These are phyloP conservation scores for Uropsilus gracilis DNA, from an alignment of 2,113 vertebrate species.

Conservation along the genomic window DNA sequence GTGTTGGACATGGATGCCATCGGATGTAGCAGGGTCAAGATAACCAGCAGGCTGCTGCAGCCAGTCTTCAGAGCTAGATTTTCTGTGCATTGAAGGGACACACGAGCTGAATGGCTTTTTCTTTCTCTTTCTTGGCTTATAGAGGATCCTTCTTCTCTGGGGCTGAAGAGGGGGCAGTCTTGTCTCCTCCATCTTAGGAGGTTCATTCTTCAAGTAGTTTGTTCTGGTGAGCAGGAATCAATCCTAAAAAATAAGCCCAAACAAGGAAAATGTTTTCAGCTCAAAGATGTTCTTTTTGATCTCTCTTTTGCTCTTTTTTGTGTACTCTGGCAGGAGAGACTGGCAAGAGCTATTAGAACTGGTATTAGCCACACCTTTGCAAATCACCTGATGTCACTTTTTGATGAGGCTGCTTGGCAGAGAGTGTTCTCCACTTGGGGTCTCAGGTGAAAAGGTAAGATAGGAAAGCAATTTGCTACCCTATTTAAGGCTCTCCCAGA, in stretches of 20 bases:
- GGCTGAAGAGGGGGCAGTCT: too few relatives aligned
- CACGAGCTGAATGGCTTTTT: too few relatives aligned
- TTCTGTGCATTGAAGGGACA: background rate
- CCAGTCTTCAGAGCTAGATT: fast-evolving
- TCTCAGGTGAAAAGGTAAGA: background rate
- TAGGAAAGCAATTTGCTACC: background rate
- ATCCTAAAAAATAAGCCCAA: background rate
- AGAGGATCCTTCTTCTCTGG: background rate
- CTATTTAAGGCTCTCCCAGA: background rate
- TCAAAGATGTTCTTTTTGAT: background rate
- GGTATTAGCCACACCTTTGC: background rate
- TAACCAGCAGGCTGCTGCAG: background rate
- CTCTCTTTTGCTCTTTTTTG: background rate
- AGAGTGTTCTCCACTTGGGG: background rate
- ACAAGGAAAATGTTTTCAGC: background rate
- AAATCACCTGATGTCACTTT: background rate
- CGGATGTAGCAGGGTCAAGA: too few relatives aligned
- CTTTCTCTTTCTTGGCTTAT: background rate
- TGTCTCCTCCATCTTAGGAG: background rate
- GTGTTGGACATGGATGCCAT: too few relatives aligned
- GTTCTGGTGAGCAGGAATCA: background rate
- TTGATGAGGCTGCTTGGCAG: background rate
- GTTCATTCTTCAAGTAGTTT: background rate
- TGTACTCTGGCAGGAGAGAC: background rate
- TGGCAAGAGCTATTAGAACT: background rate